Base-by-base conservation (phyloP, 2,113 vertebrate species). In the Poicephalus meyeri region DNA sequence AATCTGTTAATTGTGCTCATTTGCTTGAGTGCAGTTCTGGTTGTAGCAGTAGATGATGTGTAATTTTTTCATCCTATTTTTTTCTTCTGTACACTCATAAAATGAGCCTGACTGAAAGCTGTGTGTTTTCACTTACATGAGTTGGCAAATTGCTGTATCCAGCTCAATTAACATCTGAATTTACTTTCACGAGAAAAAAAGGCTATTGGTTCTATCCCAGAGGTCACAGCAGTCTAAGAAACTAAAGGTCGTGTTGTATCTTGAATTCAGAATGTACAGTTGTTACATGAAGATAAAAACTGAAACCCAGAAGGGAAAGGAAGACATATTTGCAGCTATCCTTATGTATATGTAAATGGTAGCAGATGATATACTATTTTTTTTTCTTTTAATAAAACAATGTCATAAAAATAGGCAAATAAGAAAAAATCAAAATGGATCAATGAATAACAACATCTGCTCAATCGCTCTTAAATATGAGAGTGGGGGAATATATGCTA, bases 391-490 rank as follows among this genome's bases (percentile, higher is more conserved):
- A 94, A 80, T 37, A 77, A 94, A 93, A 80, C 46, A 96, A 92
- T 92, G 29, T 52, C 65, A 71, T 96, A 95, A 91, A 92, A 94
- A 86, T 39, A 93, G 46, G 42, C 86, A 94, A 95, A 86, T 29
- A 89, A 80, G 61, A 77, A 94, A 92, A 89, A 81, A 6, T 1
- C 37, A 90, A 96, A 95, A 74, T 86, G 91, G 80, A 61, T 53
- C 84, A 82, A 70, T 94, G 94, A 91, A 94, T 95, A 95, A 85
- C 71, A 85, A 71, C 66, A 87, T 29, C 63, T 80, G 73, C 35
- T 92, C 79, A 95, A 93, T 96, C 85, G 87, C 44, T 64, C 55
- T 83, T 93, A 90, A 96, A 91, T 90, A 91, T 77, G 77, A 85
- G 70, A 41, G 85, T 86, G 16, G 52, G 79, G 44, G 73, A 89